Percentiles rank a stretch among this genome's conserved stretches.
These are phyloP conservation scores for Mus musculus DNA, from an alignment of 2,113 vertebrate genomes.

Conservation along the genomic window DNA sequence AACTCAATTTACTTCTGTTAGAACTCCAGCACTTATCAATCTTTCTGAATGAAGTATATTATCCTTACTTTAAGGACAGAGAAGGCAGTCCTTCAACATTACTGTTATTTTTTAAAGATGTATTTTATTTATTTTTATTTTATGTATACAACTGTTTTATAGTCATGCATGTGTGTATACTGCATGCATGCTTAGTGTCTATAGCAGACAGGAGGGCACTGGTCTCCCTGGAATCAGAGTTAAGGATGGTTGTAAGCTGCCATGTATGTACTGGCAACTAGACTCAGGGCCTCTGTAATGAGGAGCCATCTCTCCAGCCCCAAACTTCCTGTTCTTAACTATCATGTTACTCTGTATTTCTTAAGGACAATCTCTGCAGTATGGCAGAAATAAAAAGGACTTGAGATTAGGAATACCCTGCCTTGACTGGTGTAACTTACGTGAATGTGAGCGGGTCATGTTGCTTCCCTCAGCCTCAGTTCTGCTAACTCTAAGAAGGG, in stretches of 20 bases:
- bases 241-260: not conserved
- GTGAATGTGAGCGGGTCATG: not conserved
- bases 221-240: not conserved
- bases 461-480: not conserved
- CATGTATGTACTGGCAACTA: not conserved
- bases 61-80: not conserved
- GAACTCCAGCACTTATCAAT: not conserved
- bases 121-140: not conserved
- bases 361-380: not conserved
- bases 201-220: not conserved
- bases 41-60: not conserved
- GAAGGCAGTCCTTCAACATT: not conserved
- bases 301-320: too few relatives aligned
- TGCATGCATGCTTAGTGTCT: not conserved
- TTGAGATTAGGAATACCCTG: not conserved
- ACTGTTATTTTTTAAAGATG: not conserved
- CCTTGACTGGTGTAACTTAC: not conserved
- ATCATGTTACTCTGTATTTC: not conserved
- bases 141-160: not conserved
- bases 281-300: not conserved
- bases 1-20: not conserved
- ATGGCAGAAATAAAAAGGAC: not conserved
- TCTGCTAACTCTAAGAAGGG: not conserved
- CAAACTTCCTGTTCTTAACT: not conserved
- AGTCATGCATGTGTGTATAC: not conserved